A percentile compares a stretch with the other conserved stretches of the same genome.
phyloP scores from a whole-genome alignment of 2,888 invertebrate genomes.

The Hyalella azteca region DNA sequence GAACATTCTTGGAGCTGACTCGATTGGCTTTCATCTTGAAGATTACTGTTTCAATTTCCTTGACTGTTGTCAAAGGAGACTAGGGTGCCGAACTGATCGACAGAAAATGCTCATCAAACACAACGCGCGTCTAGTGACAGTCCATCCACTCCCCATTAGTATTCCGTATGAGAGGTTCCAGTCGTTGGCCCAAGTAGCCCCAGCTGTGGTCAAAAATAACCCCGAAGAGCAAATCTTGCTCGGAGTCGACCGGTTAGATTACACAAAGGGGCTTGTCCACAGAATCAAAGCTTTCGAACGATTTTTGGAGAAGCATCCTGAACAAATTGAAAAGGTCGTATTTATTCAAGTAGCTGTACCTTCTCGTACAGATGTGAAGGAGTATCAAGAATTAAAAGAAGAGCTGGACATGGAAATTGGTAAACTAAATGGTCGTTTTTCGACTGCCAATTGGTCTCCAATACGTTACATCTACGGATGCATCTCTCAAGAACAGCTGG shows the following conservation, averaged over 20 bases:
- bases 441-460: constrained; percentile 65
- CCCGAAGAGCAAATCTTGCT: constrained; percentile 71
- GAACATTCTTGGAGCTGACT: constrained; percentile 66
- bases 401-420: constrained; percentile 65
- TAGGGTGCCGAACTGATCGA: constrained; percentile 64
- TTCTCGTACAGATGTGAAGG: constrained; percentile 64
- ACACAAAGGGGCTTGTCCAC: constrained; percentile 87
- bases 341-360: constrained; percentile 72
- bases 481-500: constrained; percentile 63
- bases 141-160: constrained; percentile 64
- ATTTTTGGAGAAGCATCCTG: constrained; percentile 80
- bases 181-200: constrained; percentile 62
- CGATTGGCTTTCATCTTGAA: constrained; percentile 65
- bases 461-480: constrained; percentile 65
- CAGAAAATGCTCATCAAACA: constrained; percentile 63
- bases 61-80: constrained; percentile 64
- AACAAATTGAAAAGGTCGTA: constrained; percentile 78
- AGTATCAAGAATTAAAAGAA: constrained; percentile 64
- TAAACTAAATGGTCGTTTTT: constrained; percentile 64
- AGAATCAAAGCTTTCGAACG: constrained; percentile 82
- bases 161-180: constrained; percentile 64
- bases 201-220: constrained; percentile 60
- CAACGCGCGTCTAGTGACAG: constrained; percentile 63
- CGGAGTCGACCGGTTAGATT: constrained; percentile 87
- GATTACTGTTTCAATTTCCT: constrained; percentile 65